Conservation (phyloP, 2,797 vertebrate species). For the Sphaeramia orbicularis region DNA sequence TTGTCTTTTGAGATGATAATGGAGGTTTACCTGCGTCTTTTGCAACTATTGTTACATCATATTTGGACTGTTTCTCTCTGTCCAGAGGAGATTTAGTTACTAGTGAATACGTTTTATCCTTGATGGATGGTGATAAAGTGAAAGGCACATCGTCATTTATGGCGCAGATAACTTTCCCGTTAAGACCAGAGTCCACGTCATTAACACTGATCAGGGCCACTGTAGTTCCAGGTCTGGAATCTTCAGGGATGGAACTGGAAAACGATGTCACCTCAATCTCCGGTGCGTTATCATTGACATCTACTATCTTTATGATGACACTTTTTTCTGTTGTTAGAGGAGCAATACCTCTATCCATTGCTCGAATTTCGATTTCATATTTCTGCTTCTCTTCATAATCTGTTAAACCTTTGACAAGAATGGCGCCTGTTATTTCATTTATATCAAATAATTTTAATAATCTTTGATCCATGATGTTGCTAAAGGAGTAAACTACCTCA, state of each 20-base stretch:
- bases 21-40: constrained; percentile 72
- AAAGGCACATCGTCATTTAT: constrained; percentile 59
- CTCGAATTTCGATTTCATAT: constrained; percentile 72
- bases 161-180: constrained; percentile 66
- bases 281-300: constrained; percentile 77
- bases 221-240: constrained; percentile 70
- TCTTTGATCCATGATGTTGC: constrained; percentile 55
- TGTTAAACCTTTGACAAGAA: constrained; percentile 45
- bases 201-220: constrained; percentile 68
- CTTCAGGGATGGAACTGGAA: constrained; percentile 75
- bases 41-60: constrained; percentile 72
- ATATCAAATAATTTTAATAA: constrained; percentile 69
- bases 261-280: constrained; percentile 83
- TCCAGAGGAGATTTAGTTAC: constrained; percentile 55
- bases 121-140: constrained; percentile 50
- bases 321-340: constrained; percentile 55
- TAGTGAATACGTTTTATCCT: constrained; percentile 68
- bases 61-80: constrained; percentile 59
- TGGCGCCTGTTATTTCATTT: constrained; percentile 62
- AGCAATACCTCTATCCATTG: constrained; percentile 61
- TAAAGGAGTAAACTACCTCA: constrained; percentile 55
- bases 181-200: constrained; percentile 70
- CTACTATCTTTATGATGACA: constrained; percentile 58
- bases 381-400: constrained; percentile 65
- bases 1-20: constrained; percentile 64